phyloP scores from a whole-genome alignment of 1,140 invertebrate species.

The Dreissena polymorpha region DNA sequence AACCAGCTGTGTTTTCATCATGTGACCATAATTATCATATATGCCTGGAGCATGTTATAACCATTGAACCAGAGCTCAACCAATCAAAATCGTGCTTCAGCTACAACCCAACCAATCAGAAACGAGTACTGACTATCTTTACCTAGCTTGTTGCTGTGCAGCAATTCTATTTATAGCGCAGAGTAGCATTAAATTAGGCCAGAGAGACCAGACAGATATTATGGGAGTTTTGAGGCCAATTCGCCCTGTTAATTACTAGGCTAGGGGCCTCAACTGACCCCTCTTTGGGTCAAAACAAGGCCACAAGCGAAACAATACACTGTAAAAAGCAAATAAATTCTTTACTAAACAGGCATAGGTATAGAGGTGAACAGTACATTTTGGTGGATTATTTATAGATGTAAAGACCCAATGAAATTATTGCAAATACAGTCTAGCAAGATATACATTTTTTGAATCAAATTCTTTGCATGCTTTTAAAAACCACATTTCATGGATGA shows the following conservation, averaged over 20 bases:
- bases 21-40: slow-evolving; percentile 54
- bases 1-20: slow-evolving; percentile 56
- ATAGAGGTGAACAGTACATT: too few species aligned
- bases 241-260: background rate
- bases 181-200: slow-evolving; percentile 36
- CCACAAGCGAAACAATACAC: too few species aligned
- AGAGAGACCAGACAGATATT: slow-evolving; percentile 28
- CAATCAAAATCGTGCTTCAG: slow-evolving; percentile 48
- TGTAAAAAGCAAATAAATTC: too few species aligned
- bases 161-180: slow-evolving; percentile 52
- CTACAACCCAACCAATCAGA: slow-evolving; percentile 49
- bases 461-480: slow-evolving; percentile 3
- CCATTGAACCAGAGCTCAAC: slow-evolving; percentile 52
- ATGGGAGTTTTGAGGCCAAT: background rate
- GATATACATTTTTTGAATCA: slow-evolving; percentile 2
- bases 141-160: slow-evolving; percentile 56
- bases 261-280: too few species aligned
- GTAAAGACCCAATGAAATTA: too few species aligned
- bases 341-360: too few species aligned
- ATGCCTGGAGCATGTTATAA: slow-evolving; percentile 53
- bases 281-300: too few species aligned
- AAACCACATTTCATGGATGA: slow-evolving; percentile 33
- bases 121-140: slow-evolving; percentile 36
- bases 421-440: too few species aligned
- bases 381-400: too few species aligned